Evolutionary conservation across 2,888 invertebrate species (phyloP), one percentile per base, ranked within the genome.

Genomic region (Megalurothrips usitatus): DNA sequence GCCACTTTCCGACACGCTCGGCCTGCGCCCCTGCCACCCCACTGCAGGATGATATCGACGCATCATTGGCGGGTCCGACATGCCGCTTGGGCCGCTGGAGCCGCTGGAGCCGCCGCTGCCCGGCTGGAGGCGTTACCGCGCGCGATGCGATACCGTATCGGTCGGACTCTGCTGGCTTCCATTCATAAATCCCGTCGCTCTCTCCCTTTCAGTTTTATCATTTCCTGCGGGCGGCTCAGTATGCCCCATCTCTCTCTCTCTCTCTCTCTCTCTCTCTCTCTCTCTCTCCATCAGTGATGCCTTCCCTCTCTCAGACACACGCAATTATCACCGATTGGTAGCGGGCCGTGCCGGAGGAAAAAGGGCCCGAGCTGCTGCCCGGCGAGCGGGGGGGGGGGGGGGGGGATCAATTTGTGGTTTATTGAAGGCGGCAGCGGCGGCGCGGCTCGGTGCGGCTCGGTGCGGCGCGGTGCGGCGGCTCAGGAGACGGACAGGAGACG

Each of bases 281-380:
- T 10, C 52, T n/a, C n/a, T n/a, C n/a, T n/a, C n/a, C n/a, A n/a
- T n/a, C n/a, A n/a, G n/a, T n/a, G n/a, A n/a, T n/a, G n/a, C n/a
- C n/a, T n/a, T n/a, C n/a, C 49, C 49, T 14, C 49, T 2, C 52
- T 19, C 19, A 17, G 52, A 17, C 58, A 58, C 58, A 58, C 14
- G 58, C 58, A 58, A 58, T 58, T 58, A 58, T 58, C 58, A 58
- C 17, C 58, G 58, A 58, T 58, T 58, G 58, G 58, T 58, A 58
- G 58, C 58, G 58, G n/a, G 58, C 58, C 19, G 58, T 17, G 58
- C 58, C 19, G 58, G 58, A n/a, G 19, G 58, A 43, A 43, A 43
- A 43, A 43, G 34, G 34, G 34, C 34, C 19, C 2, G 52, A 52
- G 19, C n/a, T n/a, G n/a, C n/a, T n/a, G n/a, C 19, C 14, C 52